phyloP scores from a whole-genome alignment of 2,113 vertebrate genomes.

The Pterocles burchelli region DNA sequence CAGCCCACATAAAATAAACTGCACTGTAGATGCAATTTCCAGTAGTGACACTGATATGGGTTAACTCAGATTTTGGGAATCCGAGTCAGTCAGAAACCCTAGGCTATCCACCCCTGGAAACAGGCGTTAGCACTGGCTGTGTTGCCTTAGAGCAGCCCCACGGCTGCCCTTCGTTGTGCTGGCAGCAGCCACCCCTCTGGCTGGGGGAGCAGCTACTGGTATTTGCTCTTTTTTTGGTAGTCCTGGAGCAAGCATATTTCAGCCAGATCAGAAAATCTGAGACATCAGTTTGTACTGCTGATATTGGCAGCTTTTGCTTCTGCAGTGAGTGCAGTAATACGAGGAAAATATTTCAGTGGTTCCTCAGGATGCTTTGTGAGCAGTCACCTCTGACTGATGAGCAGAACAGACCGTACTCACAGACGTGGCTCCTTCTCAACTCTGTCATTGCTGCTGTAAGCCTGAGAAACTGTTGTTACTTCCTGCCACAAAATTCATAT shows the following conservation, averaged over 20 bases:
- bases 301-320: neutral
- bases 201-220: neutral
- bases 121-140: neutral
- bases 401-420: neutral
- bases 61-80: neutral
- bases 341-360: neutral
- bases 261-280: neutral
- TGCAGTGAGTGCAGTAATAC: neutral
- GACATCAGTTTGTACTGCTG: neutral
- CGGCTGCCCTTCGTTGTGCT: neutral
- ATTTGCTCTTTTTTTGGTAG: neutral
- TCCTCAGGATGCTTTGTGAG: neutral
- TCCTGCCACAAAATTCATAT: neutral
- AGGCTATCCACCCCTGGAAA: neutral
- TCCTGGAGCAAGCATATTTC: neutral
- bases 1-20: neutral
- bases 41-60: neutral
- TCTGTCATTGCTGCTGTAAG: neutral
- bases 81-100: neutral
- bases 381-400: neutral
- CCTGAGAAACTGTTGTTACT: neutral
- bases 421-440: accelerated
- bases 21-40: neutral
- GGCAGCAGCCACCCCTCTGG: neutral
- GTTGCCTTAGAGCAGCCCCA: neutral